Evolutionary conservation across 2,797 vertebrate species (phyloP).

Genomic region (Tadarida brasiliensis): DNA sequence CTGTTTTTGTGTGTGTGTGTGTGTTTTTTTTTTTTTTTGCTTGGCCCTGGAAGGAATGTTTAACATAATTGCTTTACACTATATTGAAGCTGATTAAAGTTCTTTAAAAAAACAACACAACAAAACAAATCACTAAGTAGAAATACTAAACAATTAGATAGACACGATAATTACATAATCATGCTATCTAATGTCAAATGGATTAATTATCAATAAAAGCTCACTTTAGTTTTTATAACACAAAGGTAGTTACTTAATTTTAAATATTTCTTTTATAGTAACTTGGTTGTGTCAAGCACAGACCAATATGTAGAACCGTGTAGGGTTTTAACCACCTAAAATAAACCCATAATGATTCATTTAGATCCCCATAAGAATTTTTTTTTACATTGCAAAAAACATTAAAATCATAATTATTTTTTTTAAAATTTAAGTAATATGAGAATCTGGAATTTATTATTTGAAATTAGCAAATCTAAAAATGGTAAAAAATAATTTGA

Average conservation of each 20-base stretch:
- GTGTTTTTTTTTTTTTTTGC: conserved; percentile 45
- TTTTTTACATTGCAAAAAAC: background rate
- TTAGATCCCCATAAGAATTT: background rate
- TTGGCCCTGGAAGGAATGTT: conserved; percentile 31
- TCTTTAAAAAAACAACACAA: background rate
- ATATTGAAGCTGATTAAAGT: background rate
- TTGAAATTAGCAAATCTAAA: conserved; percentile 35
- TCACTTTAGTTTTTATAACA: background rate
- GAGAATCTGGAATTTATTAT: background rate
- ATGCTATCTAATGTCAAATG: background rate
- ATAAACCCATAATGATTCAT: background rate
- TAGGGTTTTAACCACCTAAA: background rate
- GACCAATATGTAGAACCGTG: background rate
- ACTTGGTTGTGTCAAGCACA: background rate
- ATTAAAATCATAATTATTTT: background rate
- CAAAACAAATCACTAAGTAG: background rate
- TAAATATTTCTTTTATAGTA: background rate
- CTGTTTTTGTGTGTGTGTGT: too few relatives aligned
- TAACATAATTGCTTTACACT: conserved; percentile 44
- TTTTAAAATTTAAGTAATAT: background rate
- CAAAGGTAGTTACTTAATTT: background rate
- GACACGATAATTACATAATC: background rate
- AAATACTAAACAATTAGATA: conserved; percentile 61
- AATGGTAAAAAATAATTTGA: background rate
- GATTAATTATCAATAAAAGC: background rate